Evolutionary conservation across 2,888 invertebrate genomes (phyloP).

Genomic region (Tetragonisca angustula): DNA sequence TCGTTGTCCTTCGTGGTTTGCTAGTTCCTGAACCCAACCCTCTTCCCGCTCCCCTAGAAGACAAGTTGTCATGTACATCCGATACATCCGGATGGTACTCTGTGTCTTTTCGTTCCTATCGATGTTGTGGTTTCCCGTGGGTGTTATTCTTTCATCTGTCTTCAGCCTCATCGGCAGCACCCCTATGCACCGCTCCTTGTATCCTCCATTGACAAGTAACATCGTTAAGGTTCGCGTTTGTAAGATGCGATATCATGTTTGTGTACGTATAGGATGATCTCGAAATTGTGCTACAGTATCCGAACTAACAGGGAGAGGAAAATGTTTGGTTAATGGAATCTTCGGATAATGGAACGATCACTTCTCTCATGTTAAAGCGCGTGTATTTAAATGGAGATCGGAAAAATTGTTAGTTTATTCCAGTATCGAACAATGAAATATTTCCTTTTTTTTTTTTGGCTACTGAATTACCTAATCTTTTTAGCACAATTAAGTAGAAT

Average conservation of each 20-base stretch:
- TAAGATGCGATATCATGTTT: slow-evolving; percentile 34
- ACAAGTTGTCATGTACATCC: slow-evolving; percentile 3
- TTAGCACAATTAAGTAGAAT: too few relatives aligned
- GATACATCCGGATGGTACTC: neutral
- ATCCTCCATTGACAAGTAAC: slow-evolving; percentile 60
- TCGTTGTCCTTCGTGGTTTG: slow-evolving; percentile 44
- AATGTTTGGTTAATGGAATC: too few relatives aligned
- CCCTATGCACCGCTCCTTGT: slow-evolving; percentile 27
- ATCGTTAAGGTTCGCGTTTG: slow-evolving; percentile 73
- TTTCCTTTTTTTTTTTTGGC: too few relatives aligned
- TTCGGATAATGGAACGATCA: too few relatives aligned
- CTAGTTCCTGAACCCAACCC: slow-evolving; percentile 24
- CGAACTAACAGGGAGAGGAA: neutral
- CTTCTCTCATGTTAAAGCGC: too few relatives aligned
- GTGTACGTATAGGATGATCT: slow-evolving; percentile 28
- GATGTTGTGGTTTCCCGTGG: slow-evolving; percentile 78
- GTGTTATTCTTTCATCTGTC: slow-evolving; percentile 66
- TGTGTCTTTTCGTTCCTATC: slow-evolving; percentile 75
- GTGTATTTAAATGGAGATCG: too few relatives aligned
- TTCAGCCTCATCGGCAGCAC: slow-evolving; percentile 34
- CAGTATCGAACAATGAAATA: too few relatives aligned
- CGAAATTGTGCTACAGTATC: neutral
- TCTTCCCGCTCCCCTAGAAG: neutral
- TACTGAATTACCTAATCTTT: too few relatives aligned
- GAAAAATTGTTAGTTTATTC: too few relatives aligned